Conservation (phyloP, 1,140 invertebrate species). For the Trachelipus rathkii region DNA sequence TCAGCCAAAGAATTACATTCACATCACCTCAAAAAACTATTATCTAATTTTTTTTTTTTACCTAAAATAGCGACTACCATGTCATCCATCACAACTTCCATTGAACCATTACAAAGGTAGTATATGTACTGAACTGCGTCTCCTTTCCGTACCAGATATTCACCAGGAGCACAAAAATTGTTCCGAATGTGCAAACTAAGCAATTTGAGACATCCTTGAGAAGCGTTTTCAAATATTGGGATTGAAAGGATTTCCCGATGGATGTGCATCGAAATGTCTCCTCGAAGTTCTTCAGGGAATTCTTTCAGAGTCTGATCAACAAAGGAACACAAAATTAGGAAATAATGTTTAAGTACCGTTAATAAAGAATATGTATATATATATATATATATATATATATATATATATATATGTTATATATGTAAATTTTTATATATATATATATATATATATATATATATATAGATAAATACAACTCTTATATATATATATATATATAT, state of each 20-base stretch:
- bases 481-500: constrained; percentile 27
- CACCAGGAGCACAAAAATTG: constrained; percentile 93
- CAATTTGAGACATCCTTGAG: constrained; percentile 84
- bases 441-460: constrained; percentile 25
- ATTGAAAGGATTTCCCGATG: constrained; percentile 89
- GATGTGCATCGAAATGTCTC: constrained; percentile 91
- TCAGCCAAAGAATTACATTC: too few relatives aligned
- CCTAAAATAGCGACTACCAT: constrained; percentile 98
- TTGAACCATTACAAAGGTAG: constrained; percentile 94
- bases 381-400: too few relatives aligned
- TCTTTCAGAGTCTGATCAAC: constrained; percentile 78
- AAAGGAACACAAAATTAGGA: not conserved
- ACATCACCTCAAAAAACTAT: too few relatives aligned
- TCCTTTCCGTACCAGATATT: constrained; percentile 93
- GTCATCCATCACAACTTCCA: constrained; percentile 96
- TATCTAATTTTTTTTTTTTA: constrained; percentile 52
- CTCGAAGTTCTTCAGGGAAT: constrained; percentile 90
- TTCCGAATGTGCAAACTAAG: constrained; percentile 82
- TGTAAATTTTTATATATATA: constrained; percentile 19
- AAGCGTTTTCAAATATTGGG: constrained; percentile 88
- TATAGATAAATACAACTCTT: not conserved
- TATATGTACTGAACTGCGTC: constrained; percentile 94
- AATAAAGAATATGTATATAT: not conserved
- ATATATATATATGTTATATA: constrained; percentile 14
- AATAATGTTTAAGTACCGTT: not conserved